Evolutionary conservation across 37 sponge, comb jelly and placozoan genomes (phyloP).

Genomic region (Oscarella lobularis): DNA sequence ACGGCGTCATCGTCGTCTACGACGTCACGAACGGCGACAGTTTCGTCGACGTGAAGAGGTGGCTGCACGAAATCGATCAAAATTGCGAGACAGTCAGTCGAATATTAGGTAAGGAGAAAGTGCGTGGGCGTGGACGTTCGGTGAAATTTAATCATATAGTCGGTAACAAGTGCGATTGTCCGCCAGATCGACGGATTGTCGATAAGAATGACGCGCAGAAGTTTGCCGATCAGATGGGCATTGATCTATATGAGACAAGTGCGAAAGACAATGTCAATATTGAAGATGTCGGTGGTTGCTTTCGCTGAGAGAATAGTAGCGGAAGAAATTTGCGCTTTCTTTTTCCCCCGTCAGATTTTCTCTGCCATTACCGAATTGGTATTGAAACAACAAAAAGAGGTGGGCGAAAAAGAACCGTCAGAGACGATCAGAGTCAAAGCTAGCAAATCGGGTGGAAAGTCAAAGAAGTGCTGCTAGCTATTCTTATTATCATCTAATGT

Average conservation of each 20-base stretch:
- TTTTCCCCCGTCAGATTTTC: slow-evolving; percentile 54
- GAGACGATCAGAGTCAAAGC: slow-evolving; percentile 27
- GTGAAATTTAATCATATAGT: too few relatives aligned
- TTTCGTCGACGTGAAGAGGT: slow-evolving; percentile 90
- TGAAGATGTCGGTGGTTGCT: slow-evolving; percentile 64
- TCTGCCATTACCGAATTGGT: slow-evolving; percentile 85
- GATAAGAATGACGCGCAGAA: slow-evolving; percentile 70
- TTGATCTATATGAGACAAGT: slow-evolving; percentile 85
- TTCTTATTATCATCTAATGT: too few relatives aligned
- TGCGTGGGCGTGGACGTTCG: too few relatives aligned
- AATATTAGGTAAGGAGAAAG: slow-evolving; percentile 67
- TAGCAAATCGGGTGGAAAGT: slow-evolving; percentile 3
- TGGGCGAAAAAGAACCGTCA: slow-evolving; percentile 31
- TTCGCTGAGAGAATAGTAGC: slow-evolving; percentile 6
- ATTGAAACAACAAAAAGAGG: slow-evolving; percentile 64
- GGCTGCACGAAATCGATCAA: slow-evolving; percentile 96
- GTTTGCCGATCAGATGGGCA: slow-evolving; percentile 87
- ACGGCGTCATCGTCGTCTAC: slow-evolving; percentile 97
- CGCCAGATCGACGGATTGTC: slow-evolving; percentile 86
- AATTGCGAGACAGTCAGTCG: slow-evolving; percentile 93
- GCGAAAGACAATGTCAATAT: slow-evolving; percentile 97
- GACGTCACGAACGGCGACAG: slow-evolving; percentile 93
- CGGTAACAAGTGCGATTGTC: slow-evolving; percentile 89
- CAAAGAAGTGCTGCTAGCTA: slow-evolving; percentile 1
- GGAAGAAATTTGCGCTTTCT: neutral